Base-by-base conservation (phyloP, 2,797 vertebrate genomes). In the Alexandromys oeconomus region DNA sequence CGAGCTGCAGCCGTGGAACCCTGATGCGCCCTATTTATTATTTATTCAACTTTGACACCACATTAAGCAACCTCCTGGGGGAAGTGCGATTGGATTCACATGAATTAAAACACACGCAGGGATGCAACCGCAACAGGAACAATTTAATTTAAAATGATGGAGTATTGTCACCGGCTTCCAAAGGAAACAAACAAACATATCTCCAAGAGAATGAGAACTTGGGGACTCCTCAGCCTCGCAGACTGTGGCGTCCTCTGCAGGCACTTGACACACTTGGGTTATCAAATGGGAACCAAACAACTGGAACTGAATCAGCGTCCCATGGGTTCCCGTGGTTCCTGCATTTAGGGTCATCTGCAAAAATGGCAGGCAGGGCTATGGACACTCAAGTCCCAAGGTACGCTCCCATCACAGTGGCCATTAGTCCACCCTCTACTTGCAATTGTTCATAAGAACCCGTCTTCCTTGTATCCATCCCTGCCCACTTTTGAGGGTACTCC, bases 91-190 rank as follows among this genome's bases (percentile, higher is more conserved):
- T 82, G 92, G 82, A 94, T 93, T 87, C 94, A 40, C 69, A 25
- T 79, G 91, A 96, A 96, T 93, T 90, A 93, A 96, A 74, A 78
- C 91, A 29, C 69, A 17, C n/a, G 27, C 34, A 25, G 85, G 63
- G 85, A 74, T 13, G 73, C 54, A 54, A 6, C 69, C 91, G 57
- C 94, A 84, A 94, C 48, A 76, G 93, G 85, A 92, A 25, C 40
- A 21, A 92, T 95, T 95, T 90, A 90, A 93, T 96, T 84, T 95
- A 80, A 93, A 95, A 90, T 87, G 93, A 92, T 63, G 48, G 91
- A 96, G 80, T 4, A 5, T 15, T 7, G 0, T 65, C 5, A 0
- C 61, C 0, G 0, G 61, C 67, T 94, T 97, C 82, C 74, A 51
- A 34, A 73, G 15, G 34, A 91, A 92, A 92, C 65, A 48, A 29